phyloP scores from a whole-genome alignment of 1,140 invertebrate genomes.

The Ridgeia piscesae region DNA sequence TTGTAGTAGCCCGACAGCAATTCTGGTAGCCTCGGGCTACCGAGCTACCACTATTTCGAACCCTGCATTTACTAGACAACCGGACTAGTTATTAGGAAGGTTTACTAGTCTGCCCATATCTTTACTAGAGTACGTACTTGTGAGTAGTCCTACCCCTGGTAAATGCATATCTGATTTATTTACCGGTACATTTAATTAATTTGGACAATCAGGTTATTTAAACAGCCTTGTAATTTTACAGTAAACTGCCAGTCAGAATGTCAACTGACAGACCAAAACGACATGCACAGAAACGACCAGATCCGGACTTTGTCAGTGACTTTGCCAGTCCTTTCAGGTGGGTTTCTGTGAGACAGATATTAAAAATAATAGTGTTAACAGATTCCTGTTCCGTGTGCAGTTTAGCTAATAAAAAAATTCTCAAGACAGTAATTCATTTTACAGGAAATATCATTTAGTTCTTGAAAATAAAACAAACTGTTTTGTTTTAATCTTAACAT shows the following conservation, averaged over 20 bases:
- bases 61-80: too few species aligned
- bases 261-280: slow-evolving; percentile 3
- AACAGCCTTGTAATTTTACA: neutral
- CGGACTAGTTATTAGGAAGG: too few species aligned
- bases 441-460: neutral
- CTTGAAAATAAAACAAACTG: neutral
- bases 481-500: neutral
- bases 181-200: too few species aligned
- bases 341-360: neutral
- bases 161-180: too few species aligned
- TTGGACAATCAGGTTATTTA: too few species aligned
- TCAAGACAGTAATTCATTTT: neutral
- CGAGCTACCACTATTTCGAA: too few species aligned
- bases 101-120: too few species aligned
- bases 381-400: neutral
- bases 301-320: slow-evolving; percentile 14
- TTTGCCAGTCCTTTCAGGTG: neutral
- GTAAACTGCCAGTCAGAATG: neutral
- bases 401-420: neutral
- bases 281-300: neutral
- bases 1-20: too few species aligned
- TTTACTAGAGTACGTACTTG: too few species aligned
- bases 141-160: too few species aligned
- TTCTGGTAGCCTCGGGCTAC: too few species aligned
- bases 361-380: neutral